These are phyloP conservation scores for Cataglyphis albicans DNA, from an alignment of 2,888 invertebrate genomes.

Conservation along the genomic window DNA sequence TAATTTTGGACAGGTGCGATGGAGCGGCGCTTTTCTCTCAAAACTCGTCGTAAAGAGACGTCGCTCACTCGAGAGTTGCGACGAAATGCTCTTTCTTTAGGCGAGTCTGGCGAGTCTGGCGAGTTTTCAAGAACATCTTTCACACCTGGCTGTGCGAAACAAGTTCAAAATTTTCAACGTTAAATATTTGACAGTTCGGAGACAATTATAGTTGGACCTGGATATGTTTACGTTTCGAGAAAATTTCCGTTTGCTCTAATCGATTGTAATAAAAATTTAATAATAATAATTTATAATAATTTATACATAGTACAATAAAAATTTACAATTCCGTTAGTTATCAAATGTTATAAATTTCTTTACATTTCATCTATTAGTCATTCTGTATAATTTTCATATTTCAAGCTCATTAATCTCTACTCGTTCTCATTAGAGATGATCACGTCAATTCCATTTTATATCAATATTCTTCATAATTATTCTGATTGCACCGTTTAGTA, in stretches of 20 bases:
- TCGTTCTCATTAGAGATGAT: constrained; percentile 29
- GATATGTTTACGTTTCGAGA: background rate
- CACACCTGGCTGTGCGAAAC: background rate
- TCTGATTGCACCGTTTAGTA: constrained; percentile 39
- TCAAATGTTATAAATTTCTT: background rate
- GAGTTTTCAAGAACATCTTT: background rate
- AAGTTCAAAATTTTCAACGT: background rate
- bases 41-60: background rate
- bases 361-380: background rate
- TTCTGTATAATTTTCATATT: constrained; percentile 15
- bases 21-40: background rate
- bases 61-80: background rate
- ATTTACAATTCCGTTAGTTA: background rate
- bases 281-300: too few relatives aligned
- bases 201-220: background rate
- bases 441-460: constrained; percentile 21
- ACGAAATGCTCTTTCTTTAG: background rate
- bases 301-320: too few relatives aligned
- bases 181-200: background rate
- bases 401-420: constrained; percentile 43
- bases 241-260: background rate
- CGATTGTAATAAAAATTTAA: too few relatives aligned
- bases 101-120: too few relatives aligned
- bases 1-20: constrained; percentile 27
- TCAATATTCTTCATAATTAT: constrained; percentile 21